Evolutionary conservation across 92 coral and sea anemone genomes (phyloP).

Genomic region (Phenganax subtilis): DNA sequence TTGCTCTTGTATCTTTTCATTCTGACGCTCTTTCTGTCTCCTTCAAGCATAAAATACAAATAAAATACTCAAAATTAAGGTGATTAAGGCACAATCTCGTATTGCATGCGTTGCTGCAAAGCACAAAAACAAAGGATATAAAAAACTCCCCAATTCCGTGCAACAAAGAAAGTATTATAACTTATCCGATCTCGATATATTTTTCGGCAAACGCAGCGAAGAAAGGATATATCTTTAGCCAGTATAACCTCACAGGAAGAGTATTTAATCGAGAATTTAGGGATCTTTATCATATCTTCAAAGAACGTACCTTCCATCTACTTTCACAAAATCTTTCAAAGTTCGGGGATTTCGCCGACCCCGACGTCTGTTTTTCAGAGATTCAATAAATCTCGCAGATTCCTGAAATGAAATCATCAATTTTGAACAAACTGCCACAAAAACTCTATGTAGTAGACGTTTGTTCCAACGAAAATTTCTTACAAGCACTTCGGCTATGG

Average conservation of each 20-base stretch:
- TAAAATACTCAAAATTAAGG: no score
- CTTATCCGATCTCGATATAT: no score
- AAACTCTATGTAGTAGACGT: background rate
- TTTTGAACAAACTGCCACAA: background rate
- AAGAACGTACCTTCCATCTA: slow-evolving; percentile 18
- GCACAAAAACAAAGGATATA: no score
- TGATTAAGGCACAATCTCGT: no score
- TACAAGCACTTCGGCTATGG: no score
- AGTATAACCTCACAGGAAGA: no score
- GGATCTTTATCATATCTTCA: background rate
- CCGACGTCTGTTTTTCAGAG: slow-evolving; percentile 9
- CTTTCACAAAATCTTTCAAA: slow-evolving; percentile 12
- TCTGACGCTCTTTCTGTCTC: background rate
- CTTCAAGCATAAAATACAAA: no score
- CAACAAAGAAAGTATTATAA: no score
- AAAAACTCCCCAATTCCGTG: no score
- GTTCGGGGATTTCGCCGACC: slow-evolving; percentile 3
- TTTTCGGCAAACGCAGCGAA: no score
- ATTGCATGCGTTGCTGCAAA: no score
- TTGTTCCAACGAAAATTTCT: no score
- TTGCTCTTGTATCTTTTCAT: background rate
- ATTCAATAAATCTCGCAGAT: background rate
- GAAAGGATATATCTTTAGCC: background rate
- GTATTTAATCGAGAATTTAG: background rate
- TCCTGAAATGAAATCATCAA: slow-evolving; percentile 31